Base-by-base conservation (phyloP, 2,113 vertebrate genomes). In the Lates calcarifer region DNA sequence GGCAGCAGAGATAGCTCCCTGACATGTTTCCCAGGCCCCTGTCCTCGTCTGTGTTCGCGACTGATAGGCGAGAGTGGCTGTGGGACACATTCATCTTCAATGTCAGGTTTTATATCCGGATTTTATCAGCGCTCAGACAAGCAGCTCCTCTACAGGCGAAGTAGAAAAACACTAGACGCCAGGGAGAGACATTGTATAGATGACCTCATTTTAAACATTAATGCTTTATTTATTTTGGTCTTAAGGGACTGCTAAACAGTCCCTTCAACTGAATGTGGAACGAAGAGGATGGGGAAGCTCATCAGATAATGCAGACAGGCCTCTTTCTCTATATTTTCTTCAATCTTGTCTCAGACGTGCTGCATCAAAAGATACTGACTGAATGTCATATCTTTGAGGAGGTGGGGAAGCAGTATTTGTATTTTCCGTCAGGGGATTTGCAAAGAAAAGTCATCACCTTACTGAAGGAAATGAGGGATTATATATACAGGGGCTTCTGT, bases 41-140 rank as follows among this genome's bases (percentile, higher is more conserved):
- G 60, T 82, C 85, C 57, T 76, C 69, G 22, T 67, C 86, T 80
- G 83, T 90, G 85, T 72, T 81, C 56, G 2, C 39, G 4, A 61
- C 81, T 84, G 87, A 93, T 89, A 90, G 90, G 77, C 77, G 26
- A 28, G 72, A 71, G 67, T 64, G 73, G 82, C 84, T 45, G 61
- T 61, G 79, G 71, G 82, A 91, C 81, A 81, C 87, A 89, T 91
- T 90, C 87, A 91, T 92, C 90, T 92, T 84, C 87, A 63, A 31
- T 74, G 89, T 88, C 88, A 82, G 75, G 77, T 84, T 93, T 92
- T 89, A 79, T 86, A 84, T 63, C 70, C 65, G 56, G 66, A 79
- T 89, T 86, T 90, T 93, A 94, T 91, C 89, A 63, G 86, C 15
- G 24, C 74, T 81, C 77, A 84, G 80, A 82, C 82, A 75, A 86